A percentile compares a stretch with the other conserved stretches of the same genome.
Conservation (phyloP, 2,113 vertebrate genomes). For the Cervus canadensis region DNA sequence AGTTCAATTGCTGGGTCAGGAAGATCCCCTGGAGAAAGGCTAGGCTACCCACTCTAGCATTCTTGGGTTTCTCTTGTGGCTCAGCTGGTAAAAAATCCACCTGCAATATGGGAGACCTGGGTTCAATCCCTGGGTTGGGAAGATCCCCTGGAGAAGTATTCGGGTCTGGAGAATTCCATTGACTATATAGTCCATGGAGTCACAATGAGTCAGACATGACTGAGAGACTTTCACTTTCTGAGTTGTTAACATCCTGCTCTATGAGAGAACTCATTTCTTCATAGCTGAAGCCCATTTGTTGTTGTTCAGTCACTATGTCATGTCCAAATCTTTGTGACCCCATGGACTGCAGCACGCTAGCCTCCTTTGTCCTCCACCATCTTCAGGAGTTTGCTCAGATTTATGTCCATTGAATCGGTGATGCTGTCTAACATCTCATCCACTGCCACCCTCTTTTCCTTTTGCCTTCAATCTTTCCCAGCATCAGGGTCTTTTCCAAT, state of each 20-base stretch:
- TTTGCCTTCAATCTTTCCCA: not conserved
- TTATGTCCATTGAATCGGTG: not conserved
- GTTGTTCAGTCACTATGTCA: not conserved
- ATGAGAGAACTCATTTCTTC: not conserved
- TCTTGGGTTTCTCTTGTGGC: not conserved
- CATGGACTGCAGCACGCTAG: not conserved
- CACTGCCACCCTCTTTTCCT: not conserved
- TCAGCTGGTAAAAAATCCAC: not conserved
- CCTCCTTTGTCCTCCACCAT: not conserved
- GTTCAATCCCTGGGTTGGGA: not conserved
- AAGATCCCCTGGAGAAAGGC: not conserved
- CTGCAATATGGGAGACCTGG: not conserved
- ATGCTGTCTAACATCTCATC: not conserved
- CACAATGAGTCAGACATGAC: not conserved
- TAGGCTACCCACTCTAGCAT: not conserved
- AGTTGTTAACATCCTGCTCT: not conserved
- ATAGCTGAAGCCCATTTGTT: not conserved
- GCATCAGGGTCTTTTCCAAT: not conserved
- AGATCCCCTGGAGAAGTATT: not conserved
- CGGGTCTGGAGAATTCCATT: accelerated
- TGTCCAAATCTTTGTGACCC: not conserved
- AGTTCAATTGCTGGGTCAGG: not conserved
- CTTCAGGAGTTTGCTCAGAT: not conserved
- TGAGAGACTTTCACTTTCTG: not conserved
- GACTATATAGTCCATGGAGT: not conserved